Base-by-base conservation (phyloP, 2,888 invertebrate species). In the Drosophila infuscata region DNA sequence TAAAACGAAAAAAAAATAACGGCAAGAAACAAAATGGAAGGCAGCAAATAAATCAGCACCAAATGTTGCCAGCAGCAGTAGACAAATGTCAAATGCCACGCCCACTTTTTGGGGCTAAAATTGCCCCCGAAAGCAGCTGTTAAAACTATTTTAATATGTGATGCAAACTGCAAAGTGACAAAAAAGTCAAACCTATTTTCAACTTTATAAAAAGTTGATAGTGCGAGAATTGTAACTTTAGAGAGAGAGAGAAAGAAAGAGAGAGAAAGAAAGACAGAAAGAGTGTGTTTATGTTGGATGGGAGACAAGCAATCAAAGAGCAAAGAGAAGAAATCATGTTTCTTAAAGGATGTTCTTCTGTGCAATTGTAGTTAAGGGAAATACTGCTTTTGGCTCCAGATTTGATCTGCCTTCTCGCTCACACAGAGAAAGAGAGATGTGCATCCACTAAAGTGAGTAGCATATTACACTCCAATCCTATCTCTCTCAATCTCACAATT, bases 61-160 rank as follows among this genome's bases (percentile, higher is more conserved):
- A 76, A 70, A 57, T 74, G 70, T 49, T 79, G 65, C 75, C 35
- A 35, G 29, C 38, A 29, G 25, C 54, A 20, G 35, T 53, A 53
- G 79, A 79, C 56, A 79, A 74, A 70, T 67, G 60, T 58, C 74
- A 68, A 74, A 56, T 48, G 58, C 35, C 70, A 63, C 66, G 74
- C 68, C 49, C 32, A 38, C 41, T 29, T 48, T 8, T 25, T 25
- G 48, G 56, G 57, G 49, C 46, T 15, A 32, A 64, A 35, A 35
- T 29, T 20, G 51, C 8, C 17, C 17, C 11, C 32, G 33, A 35
- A 58, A 46, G 11, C 11, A 67, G 61, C 35, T 59, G 25, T 36
- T 43, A 49, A 67, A 71, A 74, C 58, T 70, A 74, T 63, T 63
- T 49, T 32, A 70, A 70, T 77, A 71, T 73, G 46, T 68, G 75